phyloP scores from a whole-genome alignment of 2,888 invertebrate genomes.

The Meloe dianella region DNA sequence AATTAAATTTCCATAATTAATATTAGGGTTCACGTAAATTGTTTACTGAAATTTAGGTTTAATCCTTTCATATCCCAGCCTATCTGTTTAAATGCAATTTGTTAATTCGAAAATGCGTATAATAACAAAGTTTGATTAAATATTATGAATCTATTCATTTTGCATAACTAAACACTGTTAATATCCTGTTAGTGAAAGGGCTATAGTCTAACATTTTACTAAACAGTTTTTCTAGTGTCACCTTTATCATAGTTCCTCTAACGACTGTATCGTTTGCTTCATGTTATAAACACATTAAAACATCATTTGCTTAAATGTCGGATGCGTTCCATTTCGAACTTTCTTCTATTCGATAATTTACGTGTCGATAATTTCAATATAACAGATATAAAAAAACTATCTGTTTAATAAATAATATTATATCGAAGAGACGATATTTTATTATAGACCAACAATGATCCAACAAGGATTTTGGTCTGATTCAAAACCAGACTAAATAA shows the following conservation, averaged over 20 bases:
- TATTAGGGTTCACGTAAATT: too few species aligned
- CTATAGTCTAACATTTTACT: background rate
- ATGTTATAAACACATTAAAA: constrained; percentile 11
- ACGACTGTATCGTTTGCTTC: background rate
- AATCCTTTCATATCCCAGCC: background rate
- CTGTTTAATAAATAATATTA: too few species aligned
- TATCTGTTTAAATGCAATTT: background rate
- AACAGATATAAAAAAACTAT: background rate
- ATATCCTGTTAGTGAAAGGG: background rate
- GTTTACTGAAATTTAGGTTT: background rate
- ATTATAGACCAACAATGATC: background rate
- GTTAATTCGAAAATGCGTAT: background rate
- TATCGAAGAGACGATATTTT: background rate
- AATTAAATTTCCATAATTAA: background rate
- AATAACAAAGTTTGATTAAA: background rate
- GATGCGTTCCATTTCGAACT: background rate
- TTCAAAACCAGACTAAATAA: constrained; percentile 42
- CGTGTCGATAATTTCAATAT: background rate
- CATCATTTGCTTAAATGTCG: background rate
- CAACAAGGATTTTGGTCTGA: constrained; percentile 35
- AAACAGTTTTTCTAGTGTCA: background rate
- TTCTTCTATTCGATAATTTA: background rate
- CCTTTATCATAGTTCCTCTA: background rate
- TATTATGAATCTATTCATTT: constrained; percentile 2
- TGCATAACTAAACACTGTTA: background rate